These are phyloP conservation scores for Ctenodactylus gundi DNA, from an alignment of 2,113 vertebrate species.

Conservation along the genomic window DNA sequence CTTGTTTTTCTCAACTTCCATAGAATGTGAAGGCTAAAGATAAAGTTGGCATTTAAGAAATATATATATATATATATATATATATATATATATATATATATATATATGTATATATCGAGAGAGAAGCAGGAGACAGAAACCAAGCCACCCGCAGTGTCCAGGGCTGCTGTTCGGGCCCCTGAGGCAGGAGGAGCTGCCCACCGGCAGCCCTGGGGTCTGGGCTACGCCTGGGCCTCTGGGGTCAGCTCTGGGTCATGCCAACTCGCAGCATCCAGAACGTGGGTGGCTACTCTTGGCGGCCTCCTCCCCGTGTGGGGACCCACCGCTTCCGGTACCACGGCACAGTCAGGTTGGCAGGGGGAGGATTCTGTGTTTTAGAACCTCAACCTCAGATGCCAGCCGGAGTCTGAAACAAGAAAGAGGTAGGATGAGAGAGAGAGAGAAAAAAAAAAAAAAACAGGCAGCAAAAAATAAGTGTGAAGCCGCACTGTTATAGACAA, in stretches of 20 bases:
- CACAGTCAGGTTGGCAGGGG: too few relatives aligned
- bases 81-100: too few relatives aligned
- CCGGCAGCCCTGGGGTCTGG: fast-evolving
- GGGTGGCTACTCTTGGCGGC: fast-evolving
- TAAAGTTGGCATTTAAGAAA: not conserved
- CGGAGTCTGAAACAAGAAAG: not conserved
- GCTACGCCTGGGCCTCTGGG: constrained; percentile 17
- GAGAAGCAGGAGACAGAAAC: not conserved
- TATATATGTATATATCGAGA: too few relatives aligned
- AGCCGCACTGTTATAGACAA: not conserved
- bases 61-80: too few relatives aligned
- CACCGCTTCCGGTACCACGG: not conserved
- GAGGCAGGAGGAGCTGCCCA: fast-evolving
- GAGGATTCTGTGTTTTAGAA: not conserved
- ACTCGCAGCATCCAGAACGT: fast-evolving
- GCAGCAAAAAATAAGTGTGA: constrained; percentile 56
- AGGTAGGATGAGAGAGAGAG: too few relatives aligned
- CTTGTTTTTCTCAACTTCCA: constrained; percentile 48
- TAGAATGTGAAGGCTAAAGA: constrained; percentile 41
- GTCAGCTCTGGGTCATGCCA: not conserved
- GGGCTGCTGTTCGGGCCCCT: fast-evolving
- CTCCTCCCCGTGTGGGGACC: not conserved
- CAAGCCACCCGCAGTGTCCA: too few relatives aligned
- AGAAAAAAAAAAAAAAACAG: too few relatives aligned
- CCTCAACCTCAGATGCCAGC: not conserved